A percentile compares a stretch with the other conserved stretches of the same genome.
Conservation (phyloP, 2,113 vertebrate species). For the Platysternon megacephalum region DNA sequence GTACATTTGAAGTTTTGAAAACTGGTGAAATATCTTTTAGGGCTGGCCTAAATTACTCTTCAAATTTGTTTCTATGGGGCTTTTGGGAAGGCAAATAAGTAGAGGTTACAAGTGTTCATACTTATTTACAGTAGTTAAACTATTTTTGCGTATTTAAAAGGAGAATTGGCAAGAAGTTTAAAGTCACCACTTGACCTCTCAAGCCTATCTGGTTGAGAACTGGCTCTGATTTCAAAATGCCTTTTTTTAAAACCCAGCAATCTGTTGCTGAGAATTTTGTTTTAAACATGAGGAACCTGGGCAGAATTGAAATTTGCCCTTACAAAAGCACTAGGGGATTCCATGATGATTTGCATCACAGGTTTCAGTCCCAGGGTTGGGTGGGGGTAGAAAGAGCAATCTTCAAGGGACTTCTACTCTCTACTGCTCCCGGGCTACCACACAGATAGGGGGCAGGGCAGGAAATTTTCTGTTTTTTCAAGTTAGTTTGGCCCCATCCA, state of each 20-base stretch:
- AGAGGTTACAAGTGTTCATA: background rate
- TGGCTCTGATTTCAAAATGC: background rate
- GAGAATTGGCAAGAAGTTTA: background rate
- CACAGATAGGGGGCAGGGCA: background rate
- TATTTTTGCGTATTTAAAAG: background rate
- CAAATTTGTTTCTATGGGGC: background rate
- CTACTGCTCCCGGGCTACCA: background rate
- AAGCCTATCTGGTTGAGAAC: background rate
- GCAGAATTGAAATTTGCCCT: background rate
- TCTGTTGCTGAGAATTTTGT: background rate
- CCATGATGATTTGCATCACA: background rate
- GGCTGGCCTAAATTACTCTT: background rate
- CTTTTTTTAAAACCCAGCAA: background rate
- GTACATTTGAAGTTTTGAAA: background rate
- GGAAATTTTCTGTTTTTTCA: background rate
- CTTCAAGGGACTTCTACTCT: background rate
- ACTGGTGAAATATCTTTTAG: fast-evolving
- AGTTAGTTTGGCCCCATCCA: background rate
- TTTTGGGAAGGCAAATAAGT: background rate
- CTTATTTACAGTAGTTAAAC: background rate
- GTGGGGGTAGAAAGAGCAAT: background rate
- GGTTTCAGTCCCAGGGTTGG: background rate
- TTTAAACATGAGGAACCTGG: background rate
- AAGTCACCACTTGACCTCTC: background rate
- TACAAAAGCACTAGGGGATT: background rate